phyloP scores from a whole-genome alignment of 2,888 invertebrate genomes.

The Strigamia transsilvanica region DNA sequence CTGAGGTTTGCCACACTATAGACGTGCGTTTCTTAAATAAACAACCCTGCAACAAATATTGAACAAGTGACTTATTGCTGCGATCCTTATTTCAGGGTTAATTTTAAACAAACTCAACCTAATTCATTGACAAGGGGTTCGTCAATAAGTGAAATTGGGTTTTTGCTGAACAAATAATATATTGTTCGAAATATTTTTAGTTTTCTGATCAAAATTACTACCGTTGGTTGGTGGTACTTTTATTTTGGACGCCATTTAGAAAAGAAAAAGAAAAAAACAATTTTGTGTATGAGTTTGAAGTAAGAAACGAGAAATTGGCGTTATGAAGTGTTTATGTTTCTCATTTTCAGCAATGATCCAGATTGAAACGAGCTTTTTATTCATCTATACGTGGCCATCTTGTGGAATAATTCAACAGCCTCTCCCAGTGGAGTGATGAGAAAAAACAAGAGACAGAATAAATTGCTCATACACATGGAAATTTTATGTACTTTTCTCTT shows the following conservation, averaged over 20 bases:
- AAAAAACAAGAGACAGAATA: slow-evolving; percentile 43
- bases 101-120: too few relatives aligned
- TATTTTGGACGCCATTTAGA: neutral
- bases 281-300: neutral
- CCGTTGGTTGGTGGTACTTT: neutral
- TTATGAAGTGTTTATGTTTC: slow-evolving; percentile 40
- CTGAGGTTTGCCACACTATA: slow-evolving; percentile 27
- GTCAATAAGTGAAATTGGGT: too few relatives aligned
- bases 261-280: neutral
- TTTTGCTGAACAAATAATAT: too few relatives aligned
- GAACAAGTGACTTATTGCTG: slow-evolving; percentile 12
- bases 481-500: slow-evolving; percentile 29
- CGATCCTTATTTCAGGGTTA: neutral
- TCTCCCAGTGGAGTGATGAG: slow-evolving; percentile 22
- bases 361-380: slow-evolving; percentile 36
- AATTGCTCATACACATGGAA: slow-evolving; percentile 42
- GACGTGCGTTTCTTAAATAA: neutral
- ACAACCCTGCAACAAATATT: slow-evolving; percentile 15
- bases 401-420: slow-evolving; percentile 39
- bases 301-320: neutral
- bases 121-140: too few relatives aligned
- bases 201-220: neutral
- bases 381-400: slow-evolving; percentile 34
- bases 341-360: slow-evolving; percentile 27
- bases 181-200: neutral